phyloP scores from a whole-genome alignment of 1,140 invertebrate genomes.

The Sweltsa coloradensis region DNA sequence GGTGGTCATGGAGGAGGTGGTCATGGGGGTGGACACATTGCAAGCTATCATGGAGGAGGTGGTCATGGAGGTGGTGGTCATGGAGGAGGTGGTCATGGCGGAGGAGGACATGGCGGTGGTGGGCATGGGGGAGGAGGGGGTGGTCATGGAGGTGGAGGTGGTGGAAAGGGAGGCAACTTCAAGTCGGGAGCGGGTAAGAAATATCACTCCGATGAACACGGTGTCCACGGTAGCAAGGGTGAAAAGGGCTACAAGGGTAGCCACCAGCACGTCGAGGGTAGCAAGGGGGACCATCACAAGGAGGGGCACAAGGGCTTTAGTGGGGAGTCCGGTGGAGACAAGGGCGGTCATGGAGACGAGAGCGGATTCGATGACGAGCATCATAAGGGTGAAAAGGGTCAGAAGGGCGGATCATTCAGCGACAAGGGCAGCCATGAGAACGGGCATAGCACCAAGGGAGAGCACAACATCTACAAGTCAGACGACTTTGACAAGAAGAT shows the following conservation, averaged over 20 bases:
- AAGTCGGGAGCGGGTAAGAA: constrained; percentile 13
- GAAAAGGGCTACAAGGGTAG: constrained; percentile 15
- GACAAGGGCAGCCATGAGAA: constrained; percentile 14
- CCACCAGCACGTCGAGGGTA: constrained; percentile 13
- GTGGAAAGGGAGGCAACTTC: background rate
- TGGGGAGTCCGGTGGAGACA: constrained; percentile 13
- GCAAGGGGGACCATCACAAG: constrained; percentile 15
- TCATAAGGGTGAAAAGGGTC: constrained; percentile 12
- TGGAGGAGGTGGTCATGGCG: background rate
- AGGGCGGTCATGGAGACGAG: constrained; percentile 14
- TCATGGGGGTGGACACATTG: background rate
- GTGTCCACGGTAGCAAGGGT: constrained; percentile 7
- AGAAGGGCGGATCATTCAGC: constrained; percentile 14
- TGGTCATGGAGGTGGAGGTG: background rate
- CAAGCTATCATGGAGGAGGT: background rate
- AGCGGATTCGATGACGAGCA: constrained; percentile 12
- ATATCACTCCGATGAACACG: constrained; percentile 10
- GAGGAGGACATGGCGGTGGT: background rate
- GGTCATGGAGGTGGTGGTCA: background rate
- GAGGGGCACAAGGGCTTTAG: constrained; percentile 12
- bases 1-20: background rate
- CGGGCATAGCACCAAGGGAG: constrained; percentile 29
- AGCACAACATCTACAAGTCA: constrained; percentile 57
- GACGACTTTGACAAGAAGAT: constrained; percentile 42
- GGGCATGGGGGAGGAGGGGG: background rate